Base-by-base conservation (phyloP, 2,888 invertebrate genomes). In the Timema podura region DNA sequence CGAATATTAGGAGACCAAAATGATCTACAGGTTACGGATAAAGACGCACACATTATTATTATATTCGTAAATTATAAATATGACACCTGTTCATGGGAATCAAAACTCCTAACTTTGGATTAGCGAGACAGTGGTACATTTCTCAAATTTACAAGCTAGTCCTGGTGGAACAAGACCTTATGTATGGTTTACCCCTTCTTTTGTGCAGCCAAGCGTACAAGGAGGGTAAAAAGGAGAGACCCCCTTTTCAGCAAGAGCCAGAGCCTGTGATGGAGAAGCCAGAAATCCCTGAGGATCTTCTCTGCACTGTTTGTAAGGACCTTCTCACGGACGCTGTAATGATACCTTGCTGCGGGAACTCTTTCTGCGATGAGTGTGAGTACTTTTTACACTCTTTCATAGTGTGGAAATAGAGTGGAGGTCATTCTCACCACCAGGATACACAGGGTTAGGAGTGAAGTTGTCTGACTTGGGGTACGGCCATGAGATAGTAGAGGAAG, bases 341-440 rank as follows among this genome's bases (percentile, higher is more conserved):
- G 88, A 96, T 97, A 80, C 96, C 96, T 0, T 99, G 98, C 80
- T 99, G 99, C 82, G 98, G 98, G 5, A 95, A 95, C 81, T 96
- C 96, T 10, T 99, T 96, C 83, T 99, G 99, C 82, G 98, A 98
- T 82, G 98, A 98, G 82, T 99, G 99, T 92, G 85, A 86, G 89
- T 84, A 44, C 15, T 13, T 6, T 57, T n/a, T n/a, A 8, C 5
- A 11, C 15, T 57, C 8, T 5, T 57, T 57, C 57, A 11, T 16
- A 57, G 9, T 57, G 13, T 57, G 9, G 30, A 3, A 30, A 30
- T 30, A 30, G 30, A 3, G 30, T 30, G 30, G 30, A 30, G 30
- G 30, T 30, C 30, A 30, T 30, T 30, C 30, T 30, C 30, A 30
- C 30, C 30, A 30, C 30, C 30, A 30, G 30, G 30, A 30, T 3